Evolutionary conservation across 64 coral and sea anemone genomes (phyloP).

Genomic region (Orbicella faveolata): DNA sequence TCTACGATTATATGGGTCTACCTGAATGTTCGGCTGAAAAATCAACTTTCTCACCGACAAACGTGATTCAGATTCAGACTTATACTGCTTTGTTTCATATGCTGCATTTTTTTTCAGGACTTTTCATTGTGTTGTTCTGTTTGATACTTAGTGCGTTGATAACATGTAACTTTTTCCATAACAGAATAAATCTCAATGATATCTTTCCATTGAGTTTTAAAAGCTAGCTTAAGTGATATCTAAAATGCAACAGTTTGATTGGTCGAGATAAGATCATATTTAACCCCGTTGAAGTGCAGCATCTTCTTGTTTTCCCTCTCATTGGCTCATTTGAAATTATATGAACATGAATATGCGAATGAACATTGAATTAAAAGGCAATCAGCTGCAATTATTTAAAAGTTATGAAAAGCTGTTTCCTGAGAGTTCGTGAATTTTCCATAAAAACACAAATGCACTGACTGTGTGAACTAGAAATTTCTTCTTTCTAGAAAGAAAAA

Average conservation of each 20-base stretch:
- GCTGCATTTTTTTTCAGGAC: background rate
- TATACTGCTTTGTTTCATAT: too few relatives aligned
- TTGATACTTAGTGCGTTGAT: background rate
- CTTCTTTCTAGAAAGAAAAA: too few relatives aligned
- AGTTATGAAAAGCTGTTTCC: background rate
- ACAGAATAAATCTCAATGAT: background rate
- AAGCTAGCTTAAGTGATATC: background rate
- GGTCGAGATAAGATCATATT: background rate
- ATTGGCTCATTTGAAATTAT: background rate
- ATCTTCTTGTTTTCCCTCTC: background rate
- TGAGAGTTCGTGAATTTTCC: slow-evolving; percentile 4
- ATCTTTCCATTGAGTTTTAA: background rate
- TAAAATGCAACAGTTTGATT: background rate
- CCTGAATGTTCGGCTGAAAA: too few relatives aligned
- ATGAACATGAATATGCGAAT: background rate
- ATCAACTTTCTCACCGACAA: too few relatives aligned
- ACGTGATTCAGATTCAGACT: too few relatives aligned
- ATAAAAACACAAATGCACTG: background rate
- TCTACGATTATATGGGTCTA: background rate
- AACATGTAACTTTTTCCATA: background rate
- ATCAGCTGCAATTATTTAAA: too few relatives aligned
- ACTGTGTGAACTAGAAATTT: too few relatives aligned
- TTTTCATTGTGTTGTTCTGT: background rate
- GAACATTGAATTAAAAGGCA: background rate
- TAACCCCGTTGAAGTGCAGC: background rate